A percentile compares a stretch with the other conserved stretches of the same genome.
phyloP scores from a whole-genome alignment of 2,888 invertebrate genomes.

The Deilephila elpenor region DNA sequence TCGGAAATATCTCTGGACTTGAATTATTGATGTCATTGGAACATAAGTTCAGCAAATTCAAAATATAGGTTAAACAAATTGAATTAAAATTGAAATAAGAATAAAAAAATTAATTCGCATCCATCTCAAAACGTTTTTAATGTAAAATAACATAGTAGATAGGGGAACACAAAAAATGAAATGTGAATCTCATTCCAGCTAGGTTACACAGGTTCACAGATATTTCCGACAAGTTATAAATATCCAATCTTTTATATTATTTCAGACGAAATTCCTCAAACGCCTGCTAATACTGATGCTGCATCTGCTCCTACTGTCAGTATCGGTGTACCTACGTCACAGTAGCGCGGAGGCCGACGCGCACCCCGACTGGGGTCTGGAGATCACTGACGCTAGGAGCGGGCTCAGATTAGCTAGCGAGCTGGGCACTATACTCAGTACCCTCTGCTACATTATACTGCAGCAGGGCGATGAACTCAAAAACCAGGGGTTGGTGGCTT shows the following conservation, averaged over 20 bases:
- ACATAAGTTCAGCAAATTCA: too few species aligned
- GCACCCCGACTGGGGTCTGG: constrained; percentile 71
- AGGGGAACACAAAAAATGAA: too few species aligned
- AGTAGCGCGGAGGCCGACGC: constrained; percentile 69
- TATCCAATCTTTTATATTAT: constrained; percentile 31
- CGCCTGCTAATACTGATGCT: constrained; percentile 93
- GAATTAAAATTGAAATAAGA: too few species aligned
- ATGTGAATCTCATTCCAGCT: too few species aligned
- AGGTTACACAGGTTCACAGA: too few species aligned
- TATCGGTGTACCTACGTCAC: constrained; percentile 96
- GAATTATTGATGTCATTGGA: too few species aligned
- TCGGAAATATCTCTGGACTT: too few species aligned
- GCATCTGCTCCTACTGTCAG: constrained; percentile 94
- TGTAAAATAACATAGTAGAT: too few species aligned
- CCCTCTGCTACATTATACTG: constrained; percentile 93
- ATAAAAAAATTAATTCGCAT: too few species aligned
- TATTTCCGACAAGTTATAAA: too few species aligned
- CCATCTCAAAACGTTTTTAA: too few species aligned
- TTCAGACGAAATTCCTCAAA: constrained; percentile 95
- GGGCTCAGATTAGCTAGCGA: constrained; percentile 91
- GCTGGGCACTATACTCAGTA: constrained; percentile 92
- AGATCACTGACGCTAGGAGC: constrained; percentile 66
- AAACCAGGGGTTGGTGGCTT: constrained; percentile 96
- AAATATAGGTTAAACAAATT: too few species aligned
- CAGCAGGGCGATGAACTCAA: constrained; percentile 98